Conservation (phyloP, 2,888 invertebrate species). For the Cremastobaeus sp. region DNA sequence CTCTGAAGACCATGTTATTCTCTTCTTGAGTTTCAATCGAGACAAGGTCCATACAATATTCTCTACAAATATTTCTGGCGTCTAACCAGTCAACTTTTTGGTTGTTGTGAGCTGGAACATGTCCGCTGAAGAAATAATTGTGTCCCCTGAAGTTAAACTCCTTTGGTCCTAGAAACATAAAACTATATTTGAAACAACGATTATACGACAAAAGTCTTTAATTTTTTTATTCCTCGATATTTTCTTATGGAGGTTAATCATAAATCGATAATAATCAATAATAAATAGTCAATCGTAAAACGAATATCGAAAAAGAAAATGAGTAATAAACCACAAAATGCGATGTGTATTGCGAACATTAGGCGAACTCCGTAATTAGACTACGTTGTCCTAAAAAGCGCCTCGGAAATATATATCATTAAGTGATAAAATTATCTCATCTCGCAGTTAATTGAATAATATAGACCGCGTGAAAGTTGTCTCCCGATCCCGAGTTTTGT, state of each 20-base stretch:
- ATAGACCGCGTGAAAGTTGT: conserved; percentile 41
- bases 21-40: conserved; percentile 94
- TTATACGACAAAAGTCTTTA: background rate
- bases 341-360: too few species aligned
- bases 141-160: conserved; percentile 92
- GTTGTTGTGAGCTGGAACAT: conserved; percentile 87
- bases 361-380: too few species aligned
- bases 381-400: too few species aligned
- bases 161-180: conserved; percentile 86
- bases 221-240: too few species aligned
- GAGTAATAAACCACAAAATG: too few species aligned
- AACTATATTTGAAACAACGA: background rate
- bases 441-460: conserved; percentile 34
- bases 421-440: conserved; percentile 41
- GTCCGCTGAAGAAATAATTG: conserved; percentile 92
- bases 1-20: conserved; percentile 92
- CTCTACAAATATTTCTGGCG: conserved; percentile 92
- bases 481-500: conserved; percentile 11
- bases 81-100: conserved; percentile 94
- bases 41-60: conserved; percentile 95
- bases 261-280: too few species aligned
- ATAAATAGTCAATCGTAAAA: too few species aligned
- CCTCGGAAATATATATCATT: too few species aligned
- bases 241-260: too few species aligned
- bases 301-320: too few species aligned